Evolutionary conservation across 37 sponge, comb jelly and placozoan species (phyloP), one percentile per base, ranked within the genome.

Genomic region (Aphrocallistes beatrix): DNA sequence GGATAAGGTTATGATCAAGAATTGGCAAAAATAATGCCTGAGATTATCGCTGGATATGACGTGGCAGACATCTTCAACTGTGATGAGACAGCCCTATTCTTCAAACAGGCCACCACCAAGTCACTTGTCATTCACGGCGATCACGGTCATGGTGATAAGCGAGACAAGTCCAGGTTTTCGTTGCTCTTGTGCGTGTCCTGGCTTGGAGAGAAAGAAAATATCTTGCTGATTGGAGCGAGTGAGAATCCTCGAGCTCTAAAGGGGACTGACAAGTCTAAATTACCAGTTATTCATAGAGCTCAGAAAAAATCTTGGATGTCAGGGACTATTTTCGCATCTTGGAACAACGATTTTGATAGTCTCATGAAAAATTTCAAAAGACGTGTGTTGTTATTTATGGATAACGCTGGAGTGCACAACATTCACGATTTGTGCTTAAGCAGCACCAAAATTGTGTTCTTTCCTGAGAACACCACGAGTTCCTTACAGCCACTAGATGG

Each of bases 81-180:
- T n/a, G 75, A 60, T 25, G 75, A 60, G 75, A 60, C 75, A 21
- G 75, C 32, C 75, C 75, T 60, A 3, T 32, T 60, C 75, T 60
- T 60, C 75, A 60, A 60, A 60, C 75, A 60, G n/a, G 17, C 75
- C 8, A 60, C 75, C 34, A 60, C 25, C 32, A 60, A 60, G n/a
- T 60, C 75, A 32, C 75, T 60, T 21, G 75, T 60, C 75, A 60
- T 42, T 42, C 45, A 42, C 6, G 13, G 45, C 45, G 45, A 42
- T 13, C 45, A 42, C 13, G 45, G 45, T 42, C 45, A 42, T 42
- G 45, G 10, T 13, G 10, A 13, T 13, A 42, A 42, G 45, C 45
- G 45, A 16, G 45, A 42, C 45, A 42, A 42, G 13, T 42, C 45
- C 10, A 42, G 45, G 45, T 42, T n/a, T 42, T 42, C 45, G 45